A percentile compares a stretch with the other conserved stretches of the same genome.
Conservation (phyloP, 1,140 invertebrate species). For the Bombus pyrosoma region DNA sequence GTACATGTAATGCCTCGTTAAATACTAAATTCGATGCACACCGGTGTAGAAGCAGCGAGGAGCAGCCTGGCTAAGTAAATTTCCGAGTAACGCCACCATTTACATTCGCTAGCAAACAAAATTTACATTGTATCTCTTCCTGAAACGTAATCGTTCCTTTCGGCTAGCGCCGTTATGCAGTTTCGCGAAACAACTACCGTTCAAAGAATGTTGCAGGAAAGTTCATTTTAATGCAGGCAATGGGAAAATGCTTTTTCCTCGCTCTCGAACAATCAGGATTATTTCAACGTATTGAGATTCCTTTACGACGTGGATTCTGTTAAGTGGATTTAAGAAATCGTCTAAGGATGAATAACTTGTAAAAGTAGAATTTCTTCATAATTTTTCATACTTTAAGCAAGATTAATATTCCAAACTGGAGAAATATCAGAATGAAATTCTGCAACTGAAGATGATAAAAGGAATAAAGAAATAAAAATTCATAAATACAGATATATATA, state of each 20-base stretch:
- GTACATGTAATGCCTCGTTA: not conserved
- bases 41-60: not conserved
- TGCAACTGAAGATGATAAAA: no score
- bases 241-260: not conserved
- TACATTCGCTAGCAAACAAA: not conserved
- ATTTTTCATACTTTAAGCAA: no score
- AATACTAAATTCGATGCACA: conserved; percentile 2
- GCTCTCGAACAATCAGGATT: not conserved
- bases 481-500: no score
- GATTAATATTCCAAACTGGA: no score
- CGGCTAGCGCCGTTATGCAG: not conserved
- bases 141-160: not conserved
- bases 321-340: no score
- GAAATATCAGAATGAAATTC: no score
- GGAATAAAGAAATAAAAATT: no score
- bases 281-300: not conserved
- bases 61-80: not conserved
- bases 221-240: not conserved
- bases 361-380: no score
- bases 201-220: not conserved
- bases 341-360: no score
- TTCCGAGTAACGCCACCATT: not conserved
- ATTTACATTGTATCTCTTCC: not conserved
- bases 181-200: not conserved
- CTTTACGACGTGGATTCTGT: no score